Conservation (phyloP, 2,113 vertebrate species). For the Falcunculus frontatus region DNA sequence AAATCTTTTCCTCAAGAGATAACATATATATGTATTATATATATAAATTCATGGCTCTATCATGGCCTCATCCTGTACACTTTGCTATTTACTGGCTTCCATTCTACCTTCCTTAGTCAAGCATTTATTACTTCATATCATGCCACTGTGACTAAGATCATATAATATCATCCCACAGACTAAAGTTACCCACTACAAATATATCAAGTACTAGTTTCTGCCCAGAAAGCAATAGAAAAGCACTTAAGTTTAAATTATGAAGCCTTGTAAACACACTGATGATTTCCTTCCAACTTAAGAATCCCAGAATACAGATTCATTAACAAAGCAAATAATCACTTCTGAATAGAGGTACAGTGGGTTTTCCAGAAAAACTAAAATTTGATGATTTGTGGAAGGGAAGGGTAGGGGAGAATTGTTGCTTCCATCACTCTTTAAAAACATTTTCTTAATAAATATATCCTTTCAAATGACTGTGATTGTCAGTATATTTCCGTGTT, state of each 20-base stretch:
- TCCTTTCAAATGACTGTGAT: constrained; percentile 76
- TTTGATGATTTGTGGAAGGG: background rate
- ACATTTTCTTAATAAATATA: constrained; percentile 70
- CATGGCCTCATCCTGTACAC: constrained; percentile 61
- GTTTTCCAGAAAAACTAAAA: constrained; percentile 14
- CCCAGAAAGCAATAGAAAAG: constrained; percentile 62
- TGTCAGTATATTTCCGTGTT: constrained; percentile 76
- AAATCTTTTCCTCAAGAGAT: constrained; percentile 64
- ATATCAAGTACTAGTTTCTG: constrained; percentile 53
- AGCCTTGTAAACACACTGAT: constrained; percentile 49
- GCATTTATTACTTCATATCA: constrained; percentile 37
- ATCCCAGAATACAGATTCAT: background rate
- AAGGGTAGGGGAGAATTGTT: constrained; percentile 51
- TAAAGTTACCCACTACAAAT: constrained; percentile 38
- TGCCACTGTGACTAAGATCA: constrained; percentile 48
- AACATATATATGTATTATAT: constrained; percentile 70
- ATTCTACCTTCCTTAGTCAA: constrained; percentile 54
- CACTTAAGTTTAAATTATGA: constrained; percentile 49
- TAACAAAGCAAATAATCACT: constrained; percentile 15
- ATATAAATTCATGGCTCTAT: constrained; percentile 67
- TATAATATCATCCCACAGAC: constrained; percentile 46
- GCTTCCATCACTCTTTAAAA: constrained; percentile 65
- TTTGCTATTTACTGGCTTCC: constrained; percentile 49
- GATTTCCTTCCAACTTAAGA: constrained; percentile 3
- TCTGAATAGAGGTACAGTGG: constrained; percentile 26